Evolutionary conservation across 2,888 invertebrate species (phyloP).

Genomic region (Nomada fabriciana): DNA sequence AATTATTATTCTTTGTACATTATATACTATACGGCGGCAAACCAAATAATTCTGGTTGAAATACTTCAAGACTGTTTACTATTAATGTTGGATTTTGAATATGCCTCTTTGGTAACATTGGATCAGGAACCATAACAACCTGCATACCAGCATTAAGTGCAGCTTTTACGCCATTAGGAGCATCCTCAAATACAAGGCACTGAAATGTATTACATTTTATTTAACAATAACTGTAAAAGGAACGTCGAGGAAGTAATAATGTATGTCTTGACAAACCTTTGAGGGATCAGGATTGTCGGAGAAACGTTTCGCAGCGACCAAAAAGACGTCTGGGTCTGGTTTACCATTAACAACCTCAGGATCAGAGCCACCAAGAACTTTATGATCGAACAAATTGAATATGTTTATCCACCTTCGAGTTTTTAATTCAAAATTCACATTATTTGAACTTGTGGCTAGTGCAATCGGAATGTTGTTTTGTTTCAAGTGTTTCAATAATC

Average conservation of each 20-base stretch:
- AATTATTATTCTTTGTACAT: neutral
- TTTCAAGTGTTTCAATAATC: conserved; percentile 87
- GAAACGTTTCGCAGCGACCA: conserved; percentile 87
- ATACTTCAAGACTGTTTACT: conserved; percentile 90
- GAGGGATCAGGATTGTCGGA: conserved; percentile 84
- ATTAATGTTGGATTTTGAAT: conserved; percentile 88
- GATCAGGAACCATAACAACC: conserved; percentile 86
- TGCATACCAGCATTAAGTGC: conserved; percentile 87
- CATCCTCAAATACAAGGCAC: conserved; percentile 89
- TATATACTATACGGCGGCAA: conserved; percentile 86
- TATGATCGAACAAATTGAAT: conserved; percentile 86
- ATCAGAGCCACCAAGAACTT: conserved; percentile 88
- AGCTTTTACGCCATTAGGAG: conserved; percentile 87
- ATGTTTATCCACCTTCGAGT: conserved; percentile 85
- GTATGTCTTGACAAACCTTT: conserved; percentile 65
- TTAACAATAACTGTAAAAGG: conserved; percentile 1
- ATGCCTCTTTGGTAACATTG: conserved; percentile 85
- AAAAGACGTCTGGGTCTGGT: conserved; percentile 89
- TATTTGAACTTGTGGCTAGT: conserved; percentile 89
- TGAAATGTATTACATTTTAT: conserved; percentile 66
- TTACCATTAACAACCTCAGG: conserved; percentile 89
- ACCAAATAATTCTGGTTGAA: conserved; percentile 94
- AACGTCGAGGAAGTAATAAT: conserved; percentile 3
- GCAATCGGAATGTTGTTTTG: conserved; percentile 88
- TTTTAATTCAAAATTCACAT: conserved; percentile 86